Base-by-base conservation (phyloP, 2,113 vertebrate species). In the Caranx ignobilis region DNA sequence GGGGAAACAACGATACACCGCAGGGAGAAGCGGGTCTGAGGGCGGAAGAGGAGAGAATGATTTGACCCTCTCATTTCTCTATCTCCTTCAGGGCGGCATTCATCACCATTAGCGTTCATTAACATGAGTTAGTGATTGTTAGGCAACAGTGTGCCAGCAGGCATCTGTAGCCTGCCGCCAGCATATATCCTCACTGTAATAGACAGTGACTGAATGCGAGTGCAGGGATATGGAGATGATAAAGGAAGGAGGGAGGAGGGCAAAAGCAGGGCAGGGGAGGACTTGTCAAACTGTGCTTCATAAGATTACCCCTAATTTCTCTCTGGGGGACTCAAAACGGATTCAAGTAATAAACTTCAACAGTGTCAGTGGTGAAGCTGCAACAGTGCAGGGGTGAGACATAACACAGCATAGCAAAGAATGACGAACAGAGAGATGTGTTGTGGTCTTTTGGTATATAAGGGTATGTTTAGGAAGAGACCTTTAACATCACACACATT, bases 81-180 rank as follows among this genome's bases (percentile, higher is more conserved):
- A 43, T 52, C 75, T 83, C 32, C 60, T 71, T 80, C 66, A 48
- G 70, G 73, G 82, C 5, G 35, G 55, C 81, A 92, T 92, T 87
- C 70, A 85, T 91, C 86, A 83, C 79, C 90, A 86, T 94, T 92
- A 93, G 73, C 34, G 66, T 79, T 84, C 82, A 93, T 92, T 89
- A 90, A 79, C 89, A 82, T 81, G 82, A 87, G 73, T 91, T 90
- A 91, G 84, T 62, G 85, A 68, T 84, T 31, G 62, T 88, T 89
- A 85, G 59, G 82, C 71, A 70, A 75, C 19, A 13, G 55, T 55
- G 56, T 82, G 79, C 83, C 79, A 82, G 86, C 76, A 79, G 85
- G 70, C 77, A 82, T 86, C 86, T 82, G 85, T n/a, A 81, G 79
- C 81, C 68, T 18, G 39, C 72, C 48, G 26, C 61, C 63, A 62